Evolutionary conservation across 1,140 invertebrate species (phyloP).

Genomic region (Dolichoris vasculosae): DNA sequence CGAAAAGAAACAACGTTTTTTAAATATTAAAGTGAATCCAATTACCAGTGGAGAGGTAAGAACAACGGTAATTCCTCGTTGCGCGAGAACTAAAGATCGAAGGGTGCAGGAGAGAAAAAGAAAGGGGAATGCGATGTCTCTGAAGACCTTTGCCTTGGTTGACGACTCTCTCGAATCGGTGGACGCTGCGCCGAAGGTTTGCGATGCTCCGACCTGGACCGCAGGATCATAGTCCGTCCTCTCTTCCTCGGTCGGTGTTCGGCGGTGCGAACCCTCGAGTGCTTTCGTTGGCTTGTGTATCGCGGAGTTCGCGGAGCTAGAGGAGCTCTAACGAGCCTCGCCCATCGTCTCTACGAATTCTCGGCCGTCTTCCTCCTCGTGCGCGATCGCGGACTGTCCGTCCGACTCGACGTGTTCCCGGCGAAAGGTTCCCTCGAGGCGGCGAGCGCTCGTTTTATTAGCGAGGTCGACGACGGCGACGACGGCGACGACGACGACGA

Average conservation of each 20-base stretch:
- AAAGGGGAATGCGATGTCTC: neutral
- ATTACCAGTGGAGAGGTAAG: neutral
- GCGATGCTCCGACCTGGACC: neutral
- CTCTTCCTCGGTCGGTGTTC: neutral
- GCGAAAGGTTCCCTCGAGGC: no score
- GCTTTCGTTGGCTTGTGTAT: neutral
- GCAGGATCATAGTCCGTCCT: conserved; percentile 16
- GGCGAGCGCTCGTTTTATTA: neutral
- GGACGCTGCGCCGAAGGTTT: neutral
- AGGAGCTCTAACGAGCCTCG: neutral
- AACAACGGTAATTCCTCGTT: neutral
- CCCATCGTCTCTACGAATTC: neutral
- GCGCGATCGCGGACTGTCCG: neutral
- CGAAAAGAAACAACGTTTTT: no score
- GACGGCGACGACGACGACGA: neutral
- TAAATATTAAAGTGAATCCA: neutral
- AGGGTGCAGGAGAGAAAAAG: conserved; percentile 43
- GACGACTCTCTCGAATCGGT: neutral
- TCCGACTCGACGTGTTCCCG: neutral
- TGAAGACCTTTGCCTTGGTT: neutral
- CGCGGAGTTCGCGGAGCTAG: neutral
- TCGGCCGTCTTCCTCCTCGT: no score
- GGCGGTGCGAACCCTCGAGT: neutral
- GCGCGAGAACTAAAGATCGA: neutral
- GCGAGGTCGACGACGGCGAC: no score